These are phyloP conservation scores for Eptatretus burgeri DNA, from an alignment of 2,113 vertebrate species.

Conservation along the genomic window DNA sequence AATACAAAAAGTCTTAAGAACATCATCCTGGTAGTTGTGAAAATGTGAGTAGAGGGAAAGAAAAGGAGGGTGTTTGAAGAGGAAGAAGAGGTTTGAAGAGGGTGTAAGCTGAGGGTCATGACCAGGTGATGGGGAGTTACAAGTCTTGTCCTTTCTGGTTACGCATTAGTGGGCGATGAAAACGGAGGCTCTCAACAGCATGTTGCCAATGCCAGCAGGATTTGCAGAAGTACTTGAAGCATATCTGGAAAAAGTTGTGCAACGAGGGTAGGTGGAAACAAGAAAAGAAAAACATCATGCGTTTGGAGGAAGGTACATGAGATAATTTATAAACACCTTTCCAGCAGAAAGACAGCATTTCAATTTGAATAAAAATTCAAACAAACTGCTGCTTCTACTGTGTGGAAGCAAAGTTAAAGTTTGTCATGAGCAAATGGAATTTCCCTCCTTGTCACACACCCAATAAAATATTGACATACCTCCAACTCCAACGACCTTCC, in stretches of 20 bases:
- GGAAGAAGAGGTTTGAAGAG: too few species aligned
- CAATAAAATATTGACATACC: too few species aligned
- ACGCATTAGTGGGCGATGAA: constrained; percentile 87
- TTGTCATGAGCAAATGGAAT: too few species aligned
- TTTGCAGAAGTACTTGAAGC: constrained; percentile 97
- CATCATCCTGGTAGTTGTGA: too few species aligned
- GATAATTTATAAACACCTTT: background rate
- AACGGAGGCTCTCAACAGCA: constrained; percentile 65
- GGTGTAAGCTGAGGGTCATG: too few species aligned
- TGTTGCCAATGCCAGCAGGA: constrained; percentile 96
- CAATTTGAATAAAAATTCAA: background rate
- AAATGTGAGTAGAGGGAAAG: too few species aligned
- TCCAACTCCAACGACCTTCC: too few species aligned
- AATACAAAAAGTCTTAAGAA: too few species aligned
- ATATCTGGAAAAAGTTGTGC: constrained; percentile 24
- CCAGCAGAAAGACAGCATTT: background rate
- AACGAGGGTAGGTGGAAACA: background rate
- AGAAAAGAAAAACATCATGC: background rate
- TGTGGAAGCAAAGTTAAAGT: background rate
- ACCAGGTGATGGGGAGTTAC: too few species aligned
- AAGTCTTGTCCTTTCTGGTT: constrained; percentile 39
- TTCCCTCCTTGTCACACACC: too few species aligned
- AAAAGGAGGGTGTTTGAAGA: too few species aligned
- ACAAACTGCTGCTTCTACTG: background rate
- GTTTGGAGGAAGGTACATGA: background rate